Base-by-base conservation (phyloP, 2,888 invertebrate genomes). In the Lumbricus terrestris region DNA sequence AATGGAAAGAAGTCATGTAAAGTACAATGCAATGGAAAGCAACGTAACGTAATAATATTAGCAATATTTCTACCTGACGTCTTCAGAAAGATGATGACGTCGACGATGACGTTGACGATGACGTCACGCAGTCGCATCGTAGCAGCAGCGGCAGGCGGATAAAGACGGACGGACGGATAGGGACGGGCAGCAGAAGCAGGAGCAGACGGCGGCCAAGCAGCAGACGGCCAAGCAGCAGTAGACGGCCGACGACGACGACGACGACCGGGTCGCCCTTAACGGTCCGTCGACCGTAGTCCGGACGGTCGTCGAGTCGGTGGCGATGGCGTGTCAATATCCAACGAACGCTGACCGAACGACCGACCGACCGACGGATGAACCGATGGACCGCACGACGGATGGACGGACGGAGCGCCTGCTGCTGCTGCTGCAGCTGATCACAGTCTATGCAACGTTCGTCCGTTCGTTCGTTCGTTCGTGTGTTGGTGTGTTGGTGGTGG, bases 41-140 rank as follows among this genome's bases (percentile, higher is more conserved):
- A n/a, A n/a, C n/a, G n/a, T n/a, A n/a, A n/a, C n/a, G n/a, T n/a
- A n/a, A n/a, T n/a, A n/a, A n/a, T n/a, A n/a, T n/a, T n/a, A n/a
- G n/a, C n/a, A 47, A 47, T 69, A 29, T 3, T n/a, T n/a, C 29
- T n/a, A 69, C 69, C 69, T n/a, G 85, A 85, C 34, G 85, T 34
- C 85, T 34, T 37, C 20, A 85, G 18, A 37, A 85, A 35, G 85
- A 85, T 85, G 34, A 85, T 85, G 85, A 85, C 85, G 35, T 35
- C 85, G n/a, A 85, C 85, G 85, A 85, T 37, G 85, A 85, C 85
- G 35, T 35, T 37, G 85, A 85, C 85, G 85, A 37, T 85, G 37
- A 37, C 85, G 69, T 69, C 69, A 69, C 69, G 69, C 69, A 69
- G 69, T 69, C 69, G 69, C 69, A 69, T 69, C 29, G 69, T n/a